These are phyloP conservation scores for Drosophila atripex DNA, from an alignment of 2,888 invertebrate genomes.

Conservation along the genomic window DNA sequence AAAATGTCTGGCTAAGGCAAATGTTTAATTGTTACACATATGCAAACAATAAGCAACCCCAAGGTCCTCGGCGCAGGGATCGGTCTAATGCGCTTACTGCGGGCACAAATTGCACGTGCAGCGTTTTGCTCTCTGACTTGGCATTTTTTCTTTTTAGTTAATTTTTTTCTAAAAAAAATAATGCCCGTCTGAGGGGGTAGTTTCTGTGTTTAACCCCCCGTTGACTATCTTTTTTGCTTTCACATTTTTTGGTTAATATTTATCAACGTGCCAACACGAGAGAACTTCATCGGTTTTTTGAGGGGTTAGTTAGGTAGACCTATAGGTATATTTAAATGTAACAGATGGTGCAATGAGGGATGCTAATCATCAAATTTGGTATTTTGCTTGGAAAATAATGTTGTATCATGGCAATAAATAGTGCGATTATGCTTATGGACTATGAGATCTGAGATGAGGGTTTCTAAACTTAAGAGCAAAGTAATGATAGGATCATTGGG, in stretches of 20 bases:
- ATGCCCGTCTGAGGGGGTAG: conserved; percentile 52
- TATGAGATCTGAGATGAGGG: conserved; percentile 12
- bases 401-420: conserved; percentile 82
- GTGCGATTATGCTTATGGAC: conserved; percentile 68
- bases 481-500: not conserved
- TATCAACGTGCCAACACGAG: conserved; percentile 46
- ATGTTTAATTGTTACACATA: conserved; percentile 79
- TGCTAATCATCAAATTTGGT: conserved; percentile 66
- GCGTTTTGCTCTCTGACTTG: conserved; percentile 59
- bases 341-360: conserved; percentile 80
- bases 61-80: conserved; percentile 50
- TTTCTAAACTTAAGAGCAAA: conserved; percentile 1
- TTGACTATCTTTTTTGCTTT: conserved; percentile 13
- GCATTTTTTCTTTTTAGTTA: conserved; percentile 59
- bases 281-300: conserved; percentile 51
- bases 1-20: conserved; percentile 70
- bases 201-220: conserved; percentile 55
- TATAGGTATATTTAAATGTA: conserved; percentile 67
- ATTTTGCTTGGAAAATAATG: conserved; percentile 66
- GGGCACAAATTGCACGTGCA: conserved; percentile 74
- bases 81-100: conserved; percentile 73
- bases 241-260: conserved; percentile 40
- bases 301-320: conserved; percentile 45
- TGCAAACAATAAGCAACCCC: conserved; percentile 74
- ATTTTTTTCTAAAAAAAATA: conserved; percentile 57